A percentile compares a stretch with the other conserved stretches of the same genome.
Evolutionary conservation across 2,797 vertebrate species (phyloP).

Genomic region (Peromyscus nudipes): DNA sequence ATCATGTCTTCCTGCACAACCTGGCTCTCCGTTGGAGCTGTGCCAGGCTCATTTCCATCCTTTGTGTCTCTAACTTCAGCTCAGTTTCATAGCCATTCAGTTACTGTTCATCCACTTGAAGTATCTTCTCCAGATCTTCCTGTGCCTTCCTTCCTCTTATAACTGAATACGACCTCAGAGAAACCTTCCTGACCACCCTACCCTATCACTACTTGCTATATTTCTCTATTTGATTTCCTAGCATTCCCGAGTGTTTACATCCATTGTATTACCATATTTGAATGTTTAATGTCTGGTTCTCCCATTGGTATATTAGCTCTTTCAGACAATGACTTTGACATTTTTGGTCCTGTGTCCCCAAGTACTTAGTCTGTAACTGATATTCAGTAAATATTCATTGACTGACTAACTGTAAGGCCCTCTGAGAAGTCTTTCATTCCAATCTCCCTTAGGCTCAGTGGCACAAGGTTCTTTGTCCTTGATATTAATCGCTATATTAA

Average conservation of each 20-base stretch:
- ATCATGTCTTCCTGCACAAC: not conserved
- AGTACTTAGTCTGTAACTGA: not conserved
- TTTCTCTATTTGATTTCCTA: slow-evolving; percentile 21
- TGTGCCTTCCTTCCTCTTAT: not conserved
- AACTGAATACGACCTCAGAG: not conserved
- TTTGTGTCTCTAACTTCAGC: not conserved
- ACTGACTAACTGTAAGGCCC: not conserved
- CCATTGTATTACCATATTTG: not conserved
- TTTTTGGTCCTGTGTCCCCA: not conserved
- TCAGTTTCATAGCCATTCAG: not conserved
- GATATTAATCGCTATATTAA: not conserved
- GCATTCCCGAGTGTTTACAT: not conserved
- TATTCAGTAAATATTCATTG: not conserved
- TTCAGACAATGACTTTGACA: not conserved
- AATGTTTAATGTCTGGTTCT: not conserved
- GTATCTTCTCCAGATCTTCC: not conserved
- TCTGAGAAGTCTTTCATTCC: not conserved
- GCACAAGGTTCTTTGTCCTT: not conserved
- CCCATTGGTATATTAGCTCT: not conserved
- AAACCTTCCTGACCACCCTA: not conserved
- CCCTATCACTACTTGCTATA: not conserved
- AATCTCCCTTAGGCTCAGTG: not conserved
- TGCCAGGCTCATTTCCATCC: not conserved
- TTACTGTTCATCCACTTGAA: not conserved
- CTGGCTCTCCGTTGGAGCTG: not conserved